Conservation (phyloP, 2,888 invertebrate genomes). For the Parapristionchus giblindavisi region DNA sequence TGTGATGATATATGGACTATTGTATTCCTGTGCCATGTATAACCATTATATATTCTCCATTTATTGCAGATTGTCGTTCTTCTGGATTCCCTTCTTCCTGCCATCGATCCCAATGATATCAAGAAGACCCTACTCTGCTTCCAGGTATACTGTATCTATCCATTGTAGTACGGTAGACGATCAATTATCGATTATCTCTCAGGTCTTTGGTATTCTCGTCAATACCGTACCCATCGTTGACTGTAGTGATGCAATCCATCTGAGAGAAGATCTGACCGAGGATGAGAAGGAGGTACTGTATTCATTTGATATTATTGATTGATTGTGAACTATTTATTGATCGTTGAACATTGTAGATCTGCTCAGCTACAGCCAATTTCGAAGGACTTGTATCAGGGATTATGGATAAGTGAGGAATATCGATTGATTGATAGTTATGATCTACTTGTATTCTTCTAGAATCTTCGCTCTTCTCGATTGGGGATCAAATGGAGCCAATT, state of each 20-base stretch:
- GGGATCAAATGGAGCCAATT: slow-evolving; percentile 32
- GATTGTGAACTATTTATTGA: neutral
- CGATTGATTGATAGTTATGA: slow-evolving; percentile 1
- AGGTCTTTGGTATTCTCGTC: slow-evolving; percentile 75
- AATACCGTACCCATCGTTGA: slow-evolving; percentile 85
- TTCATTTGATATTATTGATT: neutral
- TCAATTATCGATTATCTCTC: neutral
- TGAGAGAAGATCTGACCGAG: slow-evolving; percentile 79
- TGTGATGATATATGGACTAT: neutral
- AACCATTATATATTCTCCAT: neutral
- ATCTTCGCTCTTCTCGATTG: slow-evolving; percentile 17
- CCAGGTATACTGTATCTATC: slow-evolving; percentile 51
- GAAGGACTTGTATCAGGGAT: slow-evolving; percentile 89
- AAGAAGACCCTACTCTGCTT: slow-evolving; percentile 73
- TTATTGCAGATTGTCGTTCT: slow-evolving; percentile 76
- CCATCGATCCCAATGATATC: slow-evolving; percentile 88
- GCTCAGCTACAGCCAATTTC: slow-evolving; percentile 84
- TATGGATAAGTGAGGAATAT: slow-evolving; percentile 77
- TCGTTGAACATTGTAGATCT: slow-evolving; percentile 68
- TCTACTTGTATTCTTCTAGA: slow-evolving; percentile 14
- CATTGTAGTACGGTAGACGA: neutral
- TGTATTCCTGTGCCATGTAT: neutral
- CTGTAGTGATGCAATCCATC: slow-evolving; percentile 81
- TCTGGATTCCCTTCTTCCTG: slow-evolving; percentile 83
- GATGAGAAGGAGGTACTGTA: slow-evolving; percentile 76